Percentiles rank a stretch among this genome's conserved stretches.
These are phyloP conservation scores for Podarcis muralis DNA, from an alignment of 2,113 vertebrate species.

Conservation along the genomic window DNA sequence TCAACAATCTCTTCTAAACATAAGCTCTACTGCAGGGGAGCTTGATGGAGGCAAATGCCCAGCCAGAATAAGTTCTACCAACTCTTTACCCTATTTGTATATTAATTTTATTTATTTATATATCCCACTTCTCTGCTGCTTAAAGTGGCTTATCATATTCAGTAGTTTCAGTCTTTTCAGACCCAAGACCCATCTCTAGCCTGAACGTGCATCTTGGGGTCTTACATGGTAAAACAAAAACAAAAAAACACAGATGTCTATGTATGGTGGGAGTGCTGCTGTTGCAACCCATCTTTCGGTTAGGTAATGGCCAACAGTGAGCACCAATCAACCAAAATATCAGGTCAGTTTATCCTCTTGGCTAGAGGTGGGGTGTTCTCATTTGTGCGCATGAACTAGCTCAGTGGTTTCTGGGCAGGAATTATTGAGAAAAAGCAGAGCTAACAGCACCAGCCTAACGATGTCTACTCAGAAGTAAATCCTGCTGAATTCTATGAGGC, in stretches of 20 bases:
- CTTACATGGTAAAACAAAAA: neutral
- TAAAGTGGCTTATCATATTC: neutral
- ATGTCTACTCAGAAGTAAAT: too few species aligned
- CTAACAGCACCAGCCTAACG: too few species aligned
- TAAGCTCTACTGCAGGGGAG: neutral
- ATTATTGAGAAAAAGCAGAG: too few species aligned
- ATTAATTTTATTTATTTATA: neutral
- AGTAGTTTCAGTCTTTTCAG: neutral
- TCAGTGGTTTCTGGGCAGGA: neutral
- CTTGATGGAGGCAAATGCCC: neutral
- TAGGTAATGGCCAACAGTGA: neutral
- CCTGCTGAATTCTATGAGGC: too few species aligned
- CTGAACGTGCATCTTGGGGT: neutral
- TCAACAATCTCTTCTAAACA: neutral
- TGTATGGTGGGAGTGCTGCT: neutral
- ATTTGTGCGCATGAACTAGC: neutral
- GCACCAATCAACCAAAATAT: neutral
- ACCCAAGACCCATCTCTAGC: neutral
- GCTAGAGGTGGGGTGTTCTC: neutral
- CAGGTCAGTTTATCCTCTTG: neutral
- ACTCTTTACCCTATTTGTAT: neutral
- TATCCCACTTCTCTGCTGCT: conserved; percentile 18
- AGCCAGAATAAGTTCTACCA: neutral
- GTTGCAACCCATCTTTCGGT: neutral
- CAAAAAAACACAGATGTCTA: neutral